These are phyloP conservation scores for Peucedramus taeniatus DNA, from an alignment of 2,113 vertebrate species.

Conservation along the genomic window DNA sequence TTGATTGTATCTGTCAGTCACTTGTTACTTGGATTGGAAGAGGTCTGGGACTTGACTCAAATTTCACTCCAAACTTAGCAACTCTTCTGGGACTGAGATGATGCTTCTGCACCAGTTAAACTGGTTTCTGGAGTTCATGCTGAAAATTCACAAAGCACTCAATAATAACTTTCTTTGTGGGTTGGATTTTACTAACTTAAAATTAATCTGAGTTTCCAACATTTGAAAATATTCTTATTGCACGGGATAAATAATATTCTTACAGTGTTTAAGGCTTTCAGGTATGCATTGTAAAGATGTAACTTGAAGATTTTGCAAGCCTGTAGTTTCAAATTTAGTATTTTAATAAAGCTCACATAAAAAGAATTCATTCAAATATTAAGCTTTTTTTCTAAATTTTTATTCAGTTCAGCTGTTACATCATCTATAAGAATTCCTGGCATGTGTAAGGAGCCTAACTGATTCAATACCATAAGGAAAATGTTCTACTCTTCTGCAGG, in stretches of 20 bases:
- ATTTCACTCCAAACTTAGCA: background rate
- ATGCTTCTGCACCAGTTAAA: background rate
- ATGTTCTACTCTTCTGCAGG: background rate
- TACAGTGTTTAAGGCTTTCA: background rate
- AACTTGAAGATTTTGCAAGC: background rate
- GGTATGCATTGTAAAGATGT: background rate
- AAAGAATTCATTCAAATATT: background rate
- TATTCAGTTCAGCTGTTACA: background rate
- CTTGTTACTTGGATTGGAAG: background rate
- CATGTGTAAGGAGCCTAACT: background rate
- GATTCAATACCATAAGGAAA: background rate
- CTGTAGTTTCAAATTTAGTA: background rate
- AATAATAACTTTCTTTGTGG: background rate
- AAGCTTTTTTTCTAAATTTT: background rate
- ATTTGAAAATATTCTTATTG: background rate
- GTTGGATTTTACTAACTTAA: background rate
- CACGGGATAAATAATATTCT: background rate
- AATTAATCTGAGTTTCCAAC: background rate
- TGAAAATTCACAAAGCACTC: background rate
- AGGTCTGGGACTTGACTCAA: background rate
- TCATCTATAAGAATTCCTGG: background rate
- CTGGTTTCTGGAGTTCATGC: background rate
- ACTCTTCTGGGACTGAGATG: background rate
- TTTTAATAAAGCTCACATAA: background rate
- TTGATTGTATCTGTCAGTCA: background rate